phyloP scores from a whole-genome alignment of 2,113 vertebrate genomes.

The Acanthisitta chloris region DNA sequence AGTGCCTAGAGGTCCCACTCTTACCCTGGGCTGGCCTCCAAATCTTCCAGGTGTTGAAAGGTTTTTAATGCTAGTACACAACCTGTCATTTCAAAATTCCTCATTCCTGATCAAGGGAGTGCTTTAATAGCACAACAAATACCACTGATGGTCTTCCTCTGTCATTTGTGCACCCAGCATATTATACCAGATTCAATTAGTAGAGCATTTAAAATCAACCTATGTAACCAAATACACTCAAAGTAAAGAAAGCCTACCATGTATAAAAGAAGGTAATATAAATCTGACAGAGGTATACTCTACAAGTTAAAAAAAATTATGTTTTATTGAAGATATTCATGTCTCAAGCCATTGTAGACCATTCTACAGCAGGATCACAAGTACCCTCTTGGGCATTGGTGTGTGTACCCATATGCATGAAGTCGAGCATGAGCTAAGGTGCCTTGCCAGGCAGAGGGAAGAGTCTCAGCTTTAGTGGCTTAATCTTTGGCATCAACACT shows the following conservation, averaged over 20 bases:
- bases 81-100: neutral
- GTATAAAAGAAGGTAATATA: neutral
- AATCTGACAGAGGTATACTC: neutral
- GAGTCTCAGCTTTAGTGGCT: neutral
- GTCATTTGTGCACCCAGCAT: neutral
- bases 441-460: neutral
- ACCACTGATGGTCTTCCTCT: neutral
- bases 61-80: neutral
- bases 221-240: neutral
- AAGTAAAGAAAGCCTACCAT: neutral
- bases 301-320: neutral
- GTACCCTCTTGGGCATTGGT: neutral
- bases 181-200: neutral
- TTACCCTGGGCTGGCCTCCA: conserved; percentile 2
- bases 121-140: neutral
- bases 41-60: neutral
- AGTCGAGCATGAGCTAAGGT: neutral
- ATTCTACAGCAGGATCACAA: neutral
- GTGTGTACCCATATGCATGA: neutral
- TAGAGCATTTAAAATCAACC: neutral
- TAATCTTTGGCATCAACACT: neutral
- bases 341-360: neutral
- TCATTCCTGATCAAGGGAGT: neutral
- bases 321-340: neutral
- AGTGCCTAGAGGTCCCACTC: neutral